phyloP scores from a whole-genome alignment of 2,113 vertebrate genomes.

The Charadrius vociferus region DNA sequence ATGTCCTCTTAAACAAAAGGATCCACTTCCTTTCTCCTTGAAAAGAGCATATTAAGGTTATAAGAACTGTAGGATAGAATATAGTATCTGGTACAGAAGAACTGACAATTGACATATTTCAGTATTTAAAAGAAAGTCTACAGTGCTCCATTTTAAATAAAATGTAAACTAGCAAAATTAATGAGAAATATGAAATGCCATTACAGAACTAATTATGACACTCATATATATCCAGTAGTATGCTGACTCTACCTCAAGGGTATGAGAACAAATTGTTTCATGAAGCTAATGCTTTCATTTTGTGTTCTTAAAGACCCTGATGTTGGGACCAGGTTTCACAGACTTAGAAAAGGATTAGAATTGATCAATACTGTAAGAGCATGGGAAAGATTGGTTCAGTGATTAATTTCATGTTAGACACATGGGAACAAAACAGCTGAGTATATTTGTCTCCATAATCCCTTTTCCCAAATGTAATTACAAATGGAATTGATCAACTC shows the following conservation, averaged over 20 bases:
- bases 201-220: not conserved
- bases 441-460: slow-evolving; percentile 75
- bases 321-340: not conserved
- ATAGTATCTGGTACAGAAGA: not conserved
- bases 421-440: slow-evolving; percentile 64
- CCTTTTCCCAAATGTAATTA: slow-evolving; percentile 79
- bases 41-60: not conserved
- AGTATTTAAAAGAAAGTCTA: not conserved
- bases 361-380: slow-evolving; percentile 58
- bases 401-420: slow-evolving; percentile 74
- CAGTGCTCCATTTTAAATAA: not conserved
- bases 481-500: slow-evolving; percentile 74
- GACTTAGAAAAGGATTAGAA: slow-evolving; percentile 59
- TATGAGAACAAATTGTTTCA: slow-evolving; percentile 42
- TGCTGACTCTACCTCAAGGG: not conserved
- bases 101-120: not conserved
- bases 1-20: not conserved
- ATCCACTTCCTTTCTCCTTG: not conserved
- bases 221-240: not conserved
- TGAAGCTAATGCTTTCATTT: slow-evolving; percentile 55
- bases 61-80: not conserved
- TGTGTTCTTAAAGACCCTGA: slow-evolving; percentile 32
- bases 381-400: slow-evolving; percentile 53
- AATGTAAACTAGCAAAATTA: not conserved
- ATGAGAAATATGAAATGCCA: not conserved